Evolutionary conservation across 1,140 invertebrate genomes (phyloP), one percentile per base, ranked within the genome.

Genomic region (Zelostemma sp.): DNA sequence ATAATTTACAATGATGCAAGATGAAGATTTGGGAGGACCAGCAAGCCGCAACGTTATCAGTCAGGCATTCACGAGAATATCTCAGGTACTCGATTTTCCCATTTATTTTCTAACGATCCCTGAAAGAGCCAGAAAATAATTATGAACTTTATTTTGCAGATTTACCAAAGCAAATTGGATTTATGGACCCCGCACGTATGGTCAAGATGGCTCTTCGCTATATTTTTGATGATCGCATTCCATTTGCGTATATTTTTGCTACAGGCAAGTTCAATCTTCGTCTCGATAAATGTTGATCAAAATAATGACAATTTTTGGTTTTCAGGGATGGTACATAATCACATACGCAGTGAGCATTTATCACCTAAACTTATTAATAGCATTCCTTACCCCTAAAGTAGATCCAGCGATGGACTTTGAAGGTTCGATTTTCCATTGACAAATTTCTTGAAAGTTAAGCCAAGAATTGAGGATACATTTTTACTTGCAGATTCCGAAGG

Each of bases 301-400:
- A n/a, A n/a, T n/a, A n/a, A n/a, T n/a, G n/a, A n/a, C n/a, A n/a
- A n/a, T n/a, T n/a, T n/a, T n/a, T n/a, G n/a, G n/a, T 75, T 93
- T 92, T 73, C 86, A 97, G 93, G 98, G 98, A 69, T 99, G 97
- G 96, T 99, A 99, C 85, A 99, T 99, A 77, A 92, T 99, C 43
- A 97, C 97, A 66, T 99, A 99, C 88, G 97, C 96, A 14, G 86
- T 99, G 79, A 97, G 97, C 73, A 99, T 99, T 80, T 99, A 99
- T 87, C 95, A 99, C 84, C 90, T 99, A 79, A 99, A 99, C 89
- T 89, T 99, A 82, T 99, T 99, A 87, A 97, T 99, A 87, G 96
- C 96, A 87, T 99, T 99, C 89, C 90, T 99, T 57, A 97, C 98
- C 79, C 98, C 98, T 77, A 99, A 99, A 90, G 98, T 98, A 79